Evolutionary conservation across 2,888 invertebrate species (phyloP).

Genomic region (Synanthedon andrenaeformis): DNA sequence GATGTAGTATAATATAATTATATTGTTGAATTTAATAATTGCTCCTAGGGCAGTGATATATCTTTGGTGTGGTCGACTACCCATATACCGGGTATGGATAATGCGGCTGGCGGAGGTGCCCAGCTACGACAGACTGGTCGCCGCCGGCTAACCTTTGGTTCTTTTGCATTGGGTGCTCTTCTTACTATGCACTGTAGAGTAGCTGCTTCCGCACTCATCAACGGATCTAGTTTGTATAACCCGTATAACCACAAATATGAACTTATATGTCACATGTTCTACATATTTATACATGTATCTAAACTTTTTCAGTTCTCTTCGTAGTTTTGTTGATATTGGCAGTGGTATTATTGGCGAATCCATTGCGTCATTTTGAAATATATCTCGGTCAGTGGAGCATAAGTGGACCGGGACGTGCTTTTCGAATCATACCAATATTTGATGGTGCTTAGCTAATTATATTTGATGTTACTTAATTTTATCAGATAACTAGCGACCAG

Average conservation of each 20-base stretch:
- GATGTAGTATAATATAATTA: too few relatives aligned
- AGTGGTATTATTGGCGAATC: constrained; percentile 39
- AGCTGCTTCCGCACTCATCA: constrained; percentile 37
- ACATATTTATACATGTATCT: not conserved
- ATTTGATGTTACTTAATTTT: not conserved
- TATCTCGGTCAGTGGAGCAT: constrained; percentile 63
- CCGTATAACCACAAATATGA: constrained; percentile 10
- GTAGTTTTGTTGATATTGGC: constrained; percentile 30
- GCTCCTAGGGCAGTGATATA: not conserved
- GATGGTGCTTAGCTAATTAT: constrained; percentile 28
- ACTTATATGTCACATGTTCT: not conserved
- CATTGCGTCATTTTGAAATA: constrained; percentile 55
- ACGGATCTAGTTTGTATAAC: constrained; percentile 38
- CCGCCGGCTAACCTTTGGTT: constrained; percentile 36
- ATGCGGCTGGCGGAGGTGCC: constrained; percentile 24
- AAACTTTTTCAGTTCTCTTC: constrained; percentile 32
- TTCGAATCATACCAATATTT: constrained; percentile 48
- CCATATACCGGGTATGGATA: constrained; percentile 43
- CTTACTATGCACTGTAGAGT: constrained; percentile 52
- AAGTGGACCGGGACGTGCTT: constrained; percentile 57
- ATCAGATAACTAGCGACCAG: too few relatives aligned
- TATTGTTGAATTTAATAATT: too few relatives aligned
- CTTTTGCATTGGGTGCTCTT: constrained; percentile 37
- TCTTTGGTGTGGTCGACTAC: constrained; percentile 52
- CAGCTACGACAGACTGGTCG: constrained; percentile 15